phyloP scores from a whole-genome alignment of 1,140 invertebrate species.

The Nasonia giraulti region DNA sequence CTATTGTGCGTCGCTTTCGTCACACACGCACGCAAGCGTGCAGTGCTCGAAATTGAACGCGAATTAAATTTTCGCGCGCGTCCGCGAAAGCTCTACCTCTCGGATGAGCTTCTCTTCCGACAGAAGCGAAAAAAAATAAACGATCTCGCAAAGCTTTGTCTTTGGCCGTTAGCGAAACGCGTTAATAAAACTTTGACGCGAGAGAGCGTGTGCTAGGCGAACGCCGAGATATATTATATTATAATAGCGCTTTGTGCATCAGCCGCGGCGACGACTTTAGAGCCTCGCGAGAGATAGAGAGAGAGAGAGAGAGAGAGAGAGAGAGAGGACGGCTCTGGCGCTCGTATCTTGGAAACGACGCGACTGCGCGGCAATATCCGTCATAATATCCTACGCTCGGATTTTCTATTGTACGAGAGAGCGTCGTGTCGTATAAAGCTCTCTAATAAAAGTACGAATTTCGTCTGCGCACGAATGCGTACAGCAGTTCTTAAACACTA shows the following conservation, averaged over 20 bases:
- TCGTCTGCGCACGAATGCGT: background rate
- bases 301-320: background rate
- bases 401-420: conserved; percentile 5
- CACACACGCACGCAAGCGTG: too few relatives aligned
- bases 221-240: background rate
- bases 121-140: too few relatives aligned
- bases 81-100: too few relatives aligned
- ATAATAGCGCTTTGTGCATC: conserved; percentile 2
- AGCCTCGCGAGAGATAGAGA: background rate
- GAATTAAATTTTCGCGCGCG: too few relatives aligned
- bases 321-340: background rate
- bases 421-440: background rate
- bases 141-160: background rate
- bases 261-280: background rate
- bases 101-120: too few relatives aligned
- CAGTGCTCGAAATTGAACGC: too few relatives aligned
- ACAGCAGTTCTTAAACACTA: background rate
- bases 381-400: background rate
- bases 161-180: background rate
- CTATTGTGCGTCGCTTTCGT: too few relatives aligned
- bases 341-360: background rate
- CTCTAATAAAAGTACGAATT: conserved; percentile 27
- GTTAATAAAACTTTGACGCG: background rate
- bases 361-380: conserved; percentile 3
- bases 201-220: background rate